Evolutionary conservation across 2,888 invertebrate species (phyloP).

Genomic region (Aphodius sticticus): DNA sequence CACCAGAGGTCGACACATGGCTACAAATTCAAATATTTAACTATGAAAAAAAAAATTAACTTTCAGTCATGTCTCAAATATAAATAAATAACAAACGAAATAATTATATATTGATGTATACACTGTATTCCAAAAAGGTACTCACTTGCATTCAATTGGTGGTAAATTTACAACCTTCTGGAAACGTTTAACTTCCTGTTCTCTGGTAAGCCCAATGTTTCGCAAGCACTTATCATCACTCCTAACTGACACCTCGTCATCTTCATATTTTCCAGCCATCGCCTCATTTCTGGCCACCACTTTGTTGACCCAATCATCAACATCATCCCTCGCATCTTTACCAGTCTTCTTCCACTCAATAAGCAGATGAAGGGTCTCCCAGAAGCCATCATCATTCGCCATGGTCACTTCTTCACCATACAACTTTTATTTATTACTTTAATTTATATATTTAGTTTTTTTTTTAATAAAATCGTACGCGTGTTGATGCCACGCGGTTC

Average conservation of each 20-base stretch:
- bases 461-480: neutral
- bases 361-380: slow-evolving; percentile 71
- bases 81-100: neutral
- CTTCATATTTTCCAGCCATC: slow-evolving; percentile 32
- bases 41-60: neutral
- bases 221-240: slow-evolving; percentile 24
- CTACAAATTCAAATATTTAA: neutral
- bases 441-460: neutral
- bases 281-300: slow-evolving; percentile 44
- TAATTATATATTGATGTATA: neutral
- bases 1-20: neutral
- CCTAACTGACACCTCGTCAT: slow-evolving; percentile 31
- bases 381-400: slow-evolving; percentile 60
- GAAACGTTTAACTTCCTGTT: slow-evolving; percentile 47
- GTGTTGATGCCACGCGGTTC: slow-evolving; percentile 8
- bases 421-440: neutral
- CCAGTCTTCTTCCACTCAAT: slow-evolving; percentile 64
- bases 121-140: slow-evolving; percentile 10
- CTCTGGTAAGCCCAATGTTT: slow-evolving; percentile 29
- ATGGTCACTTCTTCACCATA: neutral
- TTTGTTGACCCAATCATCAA: slow-evolving; percentile 53
- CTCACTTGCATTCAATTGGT: slow-evolving; percentile 53
- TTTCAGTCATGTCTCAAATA: neutral
- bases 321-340: slow-evolving; percentile 56
- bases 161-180: slow-evolving; percentile 46